phyloP scores from a whole-genome alignment of 2,888 invertebrate species.

The Phortica okadai region DNA sequence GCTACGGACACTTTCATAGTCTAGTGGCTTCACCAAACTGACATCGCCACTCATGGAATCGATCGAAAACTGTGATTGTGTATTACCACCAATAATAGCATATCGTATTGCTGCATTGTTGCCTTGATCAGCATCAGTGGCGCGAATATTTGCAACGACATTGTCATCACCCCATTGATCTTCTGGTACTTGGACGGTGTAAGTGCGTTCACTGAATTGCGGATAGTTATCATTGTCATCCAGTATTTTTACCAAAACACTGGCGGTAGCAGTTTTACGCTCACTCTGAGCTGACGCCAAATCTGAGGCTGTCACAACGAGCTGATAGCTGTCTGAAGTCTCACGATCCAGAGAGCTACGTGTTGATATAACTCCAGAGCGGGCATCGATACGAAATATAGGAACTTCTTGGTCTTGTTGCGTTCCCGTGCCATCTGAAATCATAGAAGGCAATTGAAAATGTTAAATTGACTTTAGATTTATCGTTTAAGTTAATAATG shows the following conservation, averaged over 20 bases:
- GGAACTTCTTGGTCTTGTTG: constrained; percentile 83
- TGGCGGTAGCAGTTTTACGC: constrained; percentile 88
- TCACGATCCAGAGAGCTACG: constrained; percentile 91
- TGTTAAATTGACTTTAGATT: neutral
- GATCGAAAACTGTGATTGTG: constrained; percentile 94
- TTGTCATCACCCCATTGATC: constrained; percentile 91
- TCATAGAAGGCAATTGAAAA: neutral
- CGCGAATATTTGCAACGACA: constrained; percentile 88
- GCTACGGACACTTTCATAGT: constrained; percentile 90
- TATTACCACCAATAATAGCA: constrained; percentile 96
- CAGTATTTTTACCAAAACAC: constrained; percentile 87
- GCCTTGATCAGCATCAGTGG: constrained; percentile 94
- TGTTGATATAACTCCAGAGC: constrained; percentile 91
- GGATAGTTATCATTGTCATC: constrained; percentile 97
- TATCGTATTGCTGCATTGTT: constrained; percentile 95
- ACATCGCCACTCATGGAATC: constrained; percentile 95
- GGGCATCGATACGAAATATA: constrained; percentile 90
- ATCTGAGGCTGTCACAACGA: constrained; percentile 91
- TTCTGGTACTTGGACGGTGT: constrained; percentile 91
- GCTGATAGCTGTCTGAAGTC: constrained; percentile 87
- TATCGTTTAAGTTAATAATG: neutral
- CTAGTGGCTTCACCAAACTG: constrained; percentile 89
- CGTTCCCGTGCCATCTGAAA: constrained; percentile 77
- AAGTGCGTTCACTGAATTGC: constrained; percentile 92
- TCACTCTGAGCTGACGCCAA: constrained; percentile 88